These are phyloP conservation scores for Hippopotamus amphibius DNA, from an alignment of 2,113 vertebrate species.

Conservation along the genomic window DNA sequence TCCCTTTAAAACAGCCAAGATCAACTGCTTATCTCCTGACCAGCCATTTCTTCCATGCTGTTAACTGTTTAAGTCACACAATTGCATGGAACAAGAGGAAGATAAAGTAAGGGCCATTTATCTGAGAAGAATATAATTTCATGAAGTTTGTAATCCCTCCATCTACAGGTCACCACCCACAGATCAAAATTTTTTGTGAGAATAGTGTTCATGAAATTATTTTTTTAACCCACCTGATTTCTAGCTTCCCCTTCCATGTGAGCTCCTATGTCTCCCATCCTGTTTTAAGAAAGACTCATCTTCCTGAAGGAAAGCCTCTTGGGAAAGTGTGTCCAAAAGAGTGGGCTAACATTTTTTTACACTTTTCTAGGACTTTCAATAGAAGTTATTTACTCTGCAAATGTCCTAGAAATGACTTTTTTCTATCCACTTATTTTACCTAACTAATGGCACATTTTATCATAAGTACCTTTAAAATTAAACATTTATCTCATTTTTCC, in stretches of 20 bases:
- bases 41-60: not conserved
- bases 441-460: not conserved
- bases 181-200: not conserved
- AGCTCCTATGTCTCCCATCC: not conserved
- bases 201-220: not conserved
- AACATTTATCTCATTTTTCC: not conserved
- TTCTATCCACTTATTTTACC: not conserved
- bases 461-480: constrained; percentile 25
- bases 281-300: not conserved
- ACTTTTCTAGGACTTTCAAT: not conserved
- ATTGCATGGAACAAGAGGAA: not conserved
- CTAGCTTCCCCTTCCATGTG: not conserved
- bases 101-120: not conserved
- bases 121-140: not conserved
- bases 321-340: not conserved
- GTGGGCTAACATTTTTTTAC: not conserved
- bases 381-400: not conserved
- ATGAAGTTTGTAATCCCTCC: not conserved
- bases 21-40: not conserved
- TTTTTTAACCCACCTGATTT: not conserved
- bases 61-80: not conserved
- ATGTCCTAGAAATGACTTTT: not conserved
- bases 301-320: not conserved
- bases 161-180: not conserved
- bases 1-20: not conserved